Evolutionary conservation across 1,140 invertebrate species (phyloP), one percentile per base, ranked within the genome.

Genomic region (Rhagoletis pomonella): DNA sequence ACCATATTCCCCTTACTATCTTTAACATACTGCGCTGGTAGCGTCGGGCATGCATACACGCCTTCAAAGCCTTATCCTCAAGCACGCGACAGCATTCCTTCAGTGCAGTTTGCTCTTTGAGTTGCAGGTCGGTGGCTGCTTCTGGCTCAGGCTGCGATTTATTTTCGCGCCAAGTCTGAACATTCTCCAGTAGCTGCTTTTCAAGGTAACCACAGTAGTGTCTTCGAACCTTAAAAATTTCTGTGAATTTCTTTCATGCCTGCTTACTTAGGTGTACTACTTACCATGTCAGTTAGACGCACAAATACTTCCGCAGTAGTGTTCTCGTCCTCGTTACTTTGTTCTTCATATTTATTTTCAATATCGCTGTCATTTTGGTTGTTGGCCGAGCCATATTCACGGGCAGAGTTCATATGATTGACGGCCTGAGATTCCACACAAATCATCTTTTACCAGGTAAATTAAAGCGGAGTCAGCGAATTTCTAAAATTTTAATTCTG

Each of bases 11-110:
- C 86, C 14, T 85, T 88, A 93, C 91, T 87, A 90, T 91, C 50
- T 92, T 92, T 10, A 93, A 85, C 91, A 93, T 93, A 19, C 87
- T 88, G n/a, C 91, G 89, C 44, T 92, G 90, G 87, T 93, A 93
- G 2, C 91, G 47, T 47, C 90, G 89, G 2, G 91, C 89, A 12
- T 90, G 89, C 87, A 90, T 91, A 55, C 90, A 91, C 4, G 90
- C 89, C 50, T 91, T 89, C 0, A 92, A 58, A 0, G 92, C 92
- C 47, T 86, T 89, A 7, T 89, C 87, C 58, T 93, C 92, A 47
- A 93, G 77, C 19, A 88, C 50, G 4, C 86, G 73, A 10, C 73
- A 81, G 9, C 73, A 81, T 9, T 81, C 47, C 47, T 81, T 4
- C n/a, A 81, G 44, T 0, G 92, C 60, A 62, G 90, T 89, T 42